phyloP scores from a whole-genome alignment of 2,113 vertebrate genomes.

The Megaceryle torquata region DNA sequence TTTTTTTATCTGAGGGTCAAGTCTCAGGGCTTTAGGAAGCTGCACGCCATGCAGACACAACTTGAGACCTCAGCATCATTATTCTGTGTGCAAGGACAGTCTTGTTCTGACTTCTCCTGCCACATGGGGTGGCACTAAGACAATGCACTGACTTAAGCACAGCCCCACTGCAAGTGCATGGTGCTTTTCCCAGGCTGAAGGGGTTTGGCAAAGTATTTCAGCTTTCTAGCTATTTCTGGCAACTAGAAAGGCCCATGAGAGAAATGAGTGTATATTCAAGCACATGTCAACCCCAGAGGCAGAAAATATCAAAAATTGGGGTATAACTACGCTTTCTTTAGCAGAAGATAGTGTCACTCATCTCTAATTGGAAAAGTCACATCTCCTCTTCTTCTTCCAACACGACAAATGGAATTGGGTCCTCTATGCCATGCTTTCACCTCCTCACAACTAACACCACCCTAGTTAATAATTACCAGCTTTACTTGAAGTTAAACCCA shows the following conservation, averaged over 20 bases:
- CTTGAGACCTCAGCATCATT: neutral
- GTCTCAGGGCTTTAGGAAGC: neutral
- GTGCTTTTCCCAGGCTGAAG: neutral
- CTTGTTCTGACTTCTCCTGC: neutral
- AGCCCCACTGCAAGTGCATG: fast-evolving
- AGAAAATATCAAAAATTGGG: neutral
- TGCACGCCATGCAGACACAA: neutral
- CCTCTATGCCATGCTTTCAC: neutral
- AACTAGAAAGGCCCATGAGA: neutral
- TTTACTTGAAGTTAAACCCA: neutral
- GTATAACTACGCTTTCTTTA: neutral
- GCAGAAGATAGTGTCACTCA: neutral
- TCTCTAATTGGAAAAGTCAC: neutral
- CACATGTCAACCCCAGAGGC: neutral
- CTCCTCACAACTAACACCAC: neutral
- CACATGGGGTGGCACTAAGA: neutral
- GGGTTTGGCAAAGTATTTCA: neutral
- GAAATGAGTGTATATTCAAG: neutral
- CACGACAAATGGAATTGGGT: neutral
- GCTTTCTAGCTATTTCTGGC: neutral
- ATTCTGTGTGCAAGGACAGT: neutral
- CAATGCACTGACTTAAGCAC: neutral
- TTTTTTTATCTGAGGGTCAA: neutral
- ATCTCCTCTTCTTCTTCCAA: neutral
- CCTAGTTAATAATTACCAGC: neutral